Conservation (phyloP, 2,113 vertebrate genomes). For the Pluvialis apricaria region DNA sequence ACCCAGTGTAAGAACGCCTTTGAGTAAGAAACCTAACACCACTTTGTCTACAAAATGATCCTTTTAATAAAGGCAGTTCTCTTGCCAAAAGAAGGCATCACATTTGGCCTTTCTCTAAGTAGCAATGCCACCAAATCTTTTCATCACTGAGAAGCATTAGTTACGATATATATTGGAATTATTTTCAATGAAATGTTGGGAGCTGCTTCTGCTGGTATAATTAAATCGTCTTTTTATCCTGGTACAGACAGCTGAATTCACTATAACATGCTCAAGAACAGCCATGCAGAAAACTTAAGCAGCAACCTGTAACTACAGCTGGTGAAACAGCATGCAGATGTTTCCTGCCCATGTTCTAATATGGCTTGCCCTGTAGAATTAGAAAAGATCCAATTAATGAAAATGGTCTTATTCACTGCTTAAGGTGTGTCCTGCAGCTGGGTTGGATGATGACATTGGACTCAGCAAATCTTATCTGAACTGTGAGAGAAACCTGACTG, state of each 20-base stretch:
- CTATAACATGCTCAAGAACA: background rate
- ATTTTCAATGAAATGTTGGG: background rate
- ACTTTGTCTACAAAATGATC: background rate
- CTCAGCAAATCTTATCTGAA: background rate
- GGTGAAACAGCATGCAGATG: background rate
- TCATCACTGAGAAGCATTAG: background rate
- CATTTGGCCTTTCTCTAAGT: background rate
- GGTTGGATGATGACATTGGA: background rate
- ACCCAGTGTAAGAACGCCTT: background rate
- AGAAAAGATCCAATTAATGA: background rate
- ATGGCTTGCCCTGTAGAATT: background rate
- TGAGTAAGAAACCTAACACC: background rate
- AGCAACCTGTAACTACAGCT: background rate
- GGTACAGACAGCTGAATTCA: background rate
- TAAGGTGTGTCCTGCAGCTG: background rate
- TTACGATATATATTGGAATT: background rate
- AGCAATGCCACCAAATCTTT: background rate
- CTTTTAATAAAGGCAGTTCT: background rate
- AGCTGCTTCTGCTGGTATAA: background rate
- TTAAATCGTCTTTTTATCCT: background rate
- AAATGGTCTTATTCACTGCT: background rate
- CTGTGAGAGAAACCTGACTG: background rate
- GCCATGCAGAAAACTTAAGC: background rate
- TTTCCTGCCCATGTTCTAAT: background rate
- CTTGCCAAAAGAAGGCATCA: background rate